These are phyloP conservation scores for Stercorarius parasiticus DNA, from an alignment of 2,113 vertebrate species.

Conservation along the genomic window DNA sequence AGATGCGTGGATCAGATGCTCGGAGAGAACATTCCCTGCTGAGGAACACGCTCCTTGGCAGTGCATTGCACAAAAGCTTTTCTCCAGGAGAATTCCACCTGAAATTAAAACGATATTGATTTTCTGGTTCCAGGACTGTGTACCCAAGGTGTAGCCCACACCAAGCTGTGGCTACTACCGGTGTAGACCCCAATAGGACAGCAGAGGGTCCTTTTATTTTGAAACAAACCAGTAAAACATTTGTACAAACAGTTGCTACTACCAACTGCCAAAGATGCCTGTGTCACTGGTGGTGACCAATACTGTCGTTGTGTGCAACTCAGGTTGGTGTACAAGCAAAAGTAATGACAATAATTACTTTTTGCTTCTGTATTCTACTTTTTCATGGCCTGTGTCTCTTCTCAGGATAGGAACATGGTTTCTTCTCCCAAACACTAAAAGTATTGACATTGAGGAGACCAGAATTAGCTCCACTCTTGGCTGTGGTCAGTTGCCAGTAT, in stretches of 20 bases:
- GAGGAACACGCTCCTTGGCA: neutral
- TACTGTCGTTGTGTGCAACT: neutral
- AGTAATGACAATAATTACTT: slow-evolving; percentile 33
- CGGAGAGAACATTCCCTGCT: slow-evolving; percentile 7
- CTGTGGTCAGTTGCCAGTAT: neutral
- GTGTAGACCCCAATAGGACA: neutral
- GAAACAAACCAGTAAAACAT: neutral
- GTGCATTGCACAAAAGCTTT: neutral
- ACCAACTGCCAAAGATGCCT: slow-evolving; percentile 25
- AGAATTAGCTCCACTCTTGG: neutral
- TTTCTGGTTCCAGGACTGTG: slow-evolving; percentile 7
- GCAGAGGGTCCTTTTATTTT: slow-evolving; percentile 9
- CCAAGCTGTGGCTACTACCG: slow-evolving; percentile 6
- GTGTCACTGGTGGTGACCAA: slow-evolving; percentile 8
- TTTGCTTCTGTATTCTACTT: neutral
- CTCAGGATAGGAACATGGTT: neutral
- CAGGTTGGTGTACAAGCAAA: slow-evolving; percentile 59
- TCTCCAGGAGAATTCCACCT: slow-evolving; percentile 24
- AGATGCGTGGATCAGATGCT: slow-evolving; percentile 26
- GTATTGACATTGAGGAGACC: neutral
- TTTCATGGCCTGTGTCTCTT: neutral
- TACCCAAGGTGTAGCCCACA: neutral
- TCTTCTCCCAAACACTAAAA: neutral
- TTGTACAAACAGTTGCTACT: neutral
- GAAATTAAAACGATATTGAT: neutral